Base-by-base conservation (phyloP, 2,113 vertebrate genomes). In the Naja naja region DNA sequence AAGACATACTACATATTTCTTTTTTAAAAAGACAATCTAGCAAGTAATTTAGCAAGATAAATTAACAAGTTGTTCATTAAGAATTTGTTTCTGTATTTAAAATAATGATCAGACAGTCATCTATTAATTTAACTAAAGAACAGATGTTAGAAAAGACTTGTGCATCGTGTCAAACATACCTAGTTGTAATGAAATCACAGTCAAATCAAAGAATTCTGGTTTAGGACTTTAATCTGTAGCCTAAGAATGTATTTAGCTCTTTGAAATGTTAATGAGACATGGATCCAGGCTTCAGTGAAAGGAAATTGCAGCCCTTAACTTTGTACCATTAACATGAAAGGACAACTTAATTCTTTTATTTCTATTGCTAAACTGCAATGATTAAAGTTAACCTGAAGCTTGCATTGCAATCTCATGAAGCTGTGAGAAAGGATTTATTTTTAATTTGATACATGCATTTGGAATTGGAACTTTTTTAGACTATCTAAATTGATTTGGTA, bases 121-220 rank as follows among this genome's bases (percentile, higher is more conserved):
- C 95, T 98, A 98, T 98, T 98, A 97, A 97, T 97, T 98, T 98
- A 97, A 96, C 95, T 96, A 95, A 96, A 95, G 94, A 97, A 93
- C 97, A 97, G 97, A 97, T 97, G 97, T 97, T 96, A 93, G 89
- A 89, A 93, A 96, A 97, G 97, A 96, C 93, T 92, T 92, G 8
- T 89, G 94, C 93, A 95, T 95, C 94, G 91, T 92, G 96, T 94
- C 95, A 91, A 93, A 94, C 54, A 96, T 47, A 91, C 94, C 93
- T 64, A 20, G 58, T 81, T 5, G 94, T n/a, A 96, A 95, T 94
- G 96, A 96, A 97, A 95, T 0, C 91, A 94, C 0, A 89, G 96
- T 91, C 85, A 30, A 25, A 89, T 88, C 92, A 90, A 90, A 91
- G 91, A 93, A 52, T 39, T 14, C 52, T 91, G 90, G 90, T 95